Percentiles rank a stretch among this genome's conserved stretches.
Evolutionary conservation across 1,140 invertebrate genomes (phyloP).

Genomic region (Galendromus occidentalis): DNA sequence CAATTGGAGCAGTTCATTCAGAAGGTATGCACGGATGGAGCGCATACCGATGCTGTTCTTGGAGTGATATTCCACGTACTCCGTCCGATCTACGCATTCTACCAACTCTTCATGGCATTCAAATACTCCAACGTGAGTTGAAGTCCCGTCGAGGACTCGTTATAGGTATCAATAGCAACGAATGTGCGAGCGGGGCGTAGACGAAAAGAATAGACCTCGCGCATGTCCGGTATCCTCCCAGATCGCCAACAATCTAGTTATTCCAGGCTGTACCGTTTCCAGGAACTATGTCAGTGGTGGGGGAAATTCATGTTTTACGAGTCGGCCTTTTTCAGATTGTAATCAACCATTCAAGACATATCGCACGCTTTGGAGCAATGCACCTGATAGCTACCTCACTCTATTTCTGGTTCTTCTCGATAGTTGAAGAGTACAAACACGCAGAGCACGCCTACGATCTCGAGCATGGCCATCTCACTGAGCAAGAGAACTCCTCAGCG

Average conservation of each 20-base stretch:
- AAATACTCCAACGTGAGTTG: slow-evolving; percentile 56
- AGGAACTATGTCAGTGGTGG: background rate
- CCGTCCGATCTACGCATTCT: slow-evolving; percentile 44
- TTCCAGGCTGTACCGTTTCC: background rate
- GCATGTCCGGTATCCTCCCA: too few relatives aligned
- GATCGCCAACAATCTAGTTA: too few relatives aligned
- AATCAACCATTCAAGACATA: slow-evolving; percentile 35
- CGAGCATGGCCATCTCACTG: background rate
- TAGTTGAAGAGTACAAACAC: slow-evolving; percentile 36
- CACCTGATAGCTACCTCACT: slow-evolving; percentile 47
- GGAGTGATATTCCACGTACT: slow-evolving; percentile 37
- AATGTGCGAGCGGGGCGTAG: too few relatives aligned
- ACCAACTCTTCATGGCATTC: slow-evolving; percentile 49
- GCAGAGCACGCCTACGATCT: background rate
- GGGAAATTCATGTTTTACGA: slow-evolving; percentile 13
- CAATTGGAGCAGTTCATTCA: slow-evolving; percentile 41
- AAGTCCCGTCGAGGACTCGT: too few relatives aligned
- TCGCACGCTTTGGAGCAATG: slow-evolving; percentile 48
- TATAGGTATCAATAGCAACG: too few relatives aligned
- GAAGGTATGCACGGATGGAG: slow-evolving; percentile 30
- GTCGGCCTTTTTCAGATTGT: slow-evolving; percentile 33
- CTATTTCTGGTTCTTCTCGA: slow-evolving; percentile 49
- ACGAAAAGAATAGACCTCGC: too few relatives aligned
- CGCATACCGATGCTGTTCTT: slow-evolving; percentile 27
- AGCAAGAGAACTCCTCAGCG: background rate